Conservation (phyloP, 2,888 invertebrate genomes). For the Pomacea canaliculata region DNA sequence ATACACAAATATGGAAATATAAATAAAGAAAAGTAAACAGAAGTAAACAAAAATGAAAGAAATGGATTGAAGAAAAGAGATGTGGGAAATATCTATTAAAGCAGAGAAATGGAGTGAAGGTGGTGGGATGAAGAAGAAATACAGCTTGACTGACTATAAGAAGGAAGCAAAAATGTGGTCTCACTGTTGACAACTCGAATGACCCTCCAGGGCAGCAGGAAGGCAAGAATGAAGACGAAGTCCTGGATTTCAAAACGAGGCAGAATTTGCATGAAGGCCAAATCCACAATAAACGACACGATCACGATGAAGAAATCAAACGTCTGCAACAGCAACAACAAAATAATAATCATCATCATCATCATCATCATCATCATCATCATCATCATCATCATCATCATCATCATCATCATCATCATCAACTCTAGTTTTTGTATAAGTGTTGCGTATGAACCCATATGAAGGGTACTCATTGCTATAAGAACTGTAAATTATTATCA, state of each 20-base stretch:
- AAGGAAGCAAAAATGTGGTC: conserved; percentile 28
- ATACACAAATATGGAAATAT: too few relatives aligned
- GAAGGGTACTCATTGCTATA: not conserved
- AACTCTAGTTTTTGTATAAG: not conserved
- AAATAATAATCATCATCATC: too few relatives aligned
- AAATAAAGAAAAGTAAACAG: too few relatives aligned
- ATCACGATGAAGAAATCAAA: conserved; percentile 65
- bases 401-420: too few relatives aligned
- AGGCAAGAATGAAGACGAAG: conserved; percentile 64
- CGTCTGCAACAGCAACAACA: conserved; percentile 48
- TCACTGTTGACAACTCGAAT: conserved; percentile 67
- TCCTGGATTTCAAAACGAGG: conserved; percentile 61
- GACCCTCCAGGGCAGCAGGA: conserved; percentile 67
- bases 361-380: not conserved
- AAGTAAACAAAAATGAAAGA: too few relatives aligned
- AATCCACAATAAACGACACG: conserved; percentile 63
- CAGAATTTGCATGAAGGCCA: conserved; percentile 59
- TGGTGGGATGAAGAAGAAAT: too few relatives aligned
- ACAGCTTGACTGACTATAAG: too few relatives aligned
- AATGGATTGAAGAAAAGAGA: too few relatives aligned
- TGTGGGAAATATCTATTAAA: too few relatives aligned
- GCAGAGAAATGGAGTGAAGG: too few relatives aligned
- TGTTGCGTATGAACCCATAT: too few relatives aligned
- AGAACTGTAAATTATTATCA: not conserved
- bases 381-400: not conserved